Evolutionary conservation across 2,888 invertebrate genomes (phyloP).

Genomic region (Dasypolia templi): DNA sequence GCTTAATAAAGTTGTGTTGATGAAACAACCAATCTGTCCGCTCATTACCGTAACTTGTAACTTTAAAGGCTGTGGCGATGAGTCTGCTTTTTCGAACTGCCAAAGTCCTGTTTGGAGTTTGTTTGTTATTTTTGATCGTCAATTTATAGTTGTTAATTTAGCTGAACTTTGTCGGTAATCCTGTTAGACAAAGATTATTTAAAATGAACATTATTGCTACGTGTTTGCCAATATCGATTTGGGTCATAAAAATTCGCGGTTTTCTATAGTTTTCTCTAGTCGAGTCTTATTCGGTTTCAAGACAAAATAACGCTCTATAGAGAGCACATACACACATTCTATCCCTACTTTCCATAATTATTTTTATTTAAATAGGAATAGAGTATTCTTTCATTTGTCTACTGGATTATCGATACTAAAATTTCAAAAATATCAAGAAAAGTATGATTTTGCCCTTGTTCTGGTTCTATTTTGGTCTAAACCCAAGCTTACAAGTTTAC

Average conservation of each 20-base stretch:
- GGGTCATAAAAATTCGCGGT: too few relatives aligned
- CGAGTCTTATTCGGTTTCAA: neutral
- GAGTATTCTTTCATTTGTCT: neutral
- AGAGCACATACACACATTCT: neutral
- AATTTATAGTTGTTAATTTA: slow-evolving; percentile 24
- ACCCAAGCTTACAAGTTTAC: too few relatives aligned
- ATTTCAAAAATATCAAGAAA: neutral
- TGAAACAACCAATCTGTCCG: slow-evolving; percentile 55
- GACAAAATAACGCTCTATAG: neutral
- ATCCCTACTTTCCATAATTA: neutral
- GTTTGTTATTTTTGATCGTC: slow-evolving; percentile 44
- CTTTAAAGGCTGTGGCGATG: slow-evolving; percentile 40
- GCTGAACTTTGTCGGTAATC: slow-evolving; percentile 15
- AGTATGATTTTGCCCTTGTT: neutral
- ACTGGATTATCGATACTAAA: neutral
- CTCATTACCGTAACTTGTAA: slow-evolving; percentile 51
- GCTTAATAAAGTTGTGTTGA: slow-evolving; percentile 58
- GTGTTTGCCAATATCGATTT: neutral
- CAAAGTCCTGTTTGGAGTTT: slow-evolving; percentile 36
- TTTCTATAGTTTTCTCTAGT: neutral
- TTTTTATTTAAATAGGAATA: neutral
- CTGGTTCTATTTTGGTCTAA: neutral
- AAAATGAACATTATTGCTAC: slow-evolving; percentile 2
- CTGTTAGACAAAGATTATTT: neutral
- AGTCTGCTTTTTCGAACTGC: slow-evolving; percentile 38